Evolutionary conservation across 2,113 vertebrate genomes (phyloP), one percentile per base, ranked within the genome.

Genomic region (Microtus montanus): DNA sequence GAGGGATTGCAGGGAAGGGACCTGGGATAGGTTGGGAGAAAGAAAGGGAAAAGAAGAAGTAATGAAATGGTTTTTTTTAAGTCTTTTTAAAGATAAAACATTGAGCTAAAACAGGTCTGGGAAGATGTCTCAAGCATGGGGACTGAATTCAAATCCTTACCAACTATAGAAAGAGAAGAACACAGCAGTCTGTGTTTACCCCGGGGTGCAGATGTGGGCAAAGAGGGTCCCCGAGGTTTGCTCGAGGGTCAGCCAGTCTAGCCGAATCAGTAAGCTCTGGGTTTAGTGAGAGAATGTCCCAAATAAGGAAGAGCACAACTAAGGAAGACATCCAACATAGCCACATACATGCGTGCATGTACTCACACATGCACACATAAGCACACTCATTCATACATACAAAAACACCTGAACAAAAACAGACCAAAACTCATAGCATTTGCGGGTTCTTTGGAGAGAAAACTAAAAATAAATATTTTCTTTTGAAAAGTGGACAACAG

Each of bases 391-490:
- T 20, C 70, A 73, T 26, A 64, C 38, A 44, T 26, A 35, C 15
- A 70, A 68, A 12, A 80, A 79, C 12, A 54, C 19, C 35, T 44
- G 82, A 84, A 44, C n/a, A 44, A 38, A 44, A 84, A 64, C 26
- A 84, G 26, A 4, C 26, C 80, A 44, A 91, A 91, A 89, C 12
- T 52, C 64, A 75, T n/a, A 78, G 63, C 22, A 92, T 54, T 82
- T 47, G 58, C 61, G 52, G 64, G 7, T 71, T 92, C n/a, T 5
- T 41, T 79, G 44, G 73, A 75, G 78, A 87, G 38, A 91, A 79
- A 83, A 71, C 15, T 68, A 93, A 70, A 86, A 64, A 7, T 77
- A 91, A 74, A 49, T 87, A 74, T 85, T 96, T 93, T 87, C 38
- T 58, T 54, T 54, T 54, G 20, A 66, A 93, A 54, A 3, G 20